Conservation (phyloP, 2,113 vertebrate species). For the Varanus salvator region DNA sequence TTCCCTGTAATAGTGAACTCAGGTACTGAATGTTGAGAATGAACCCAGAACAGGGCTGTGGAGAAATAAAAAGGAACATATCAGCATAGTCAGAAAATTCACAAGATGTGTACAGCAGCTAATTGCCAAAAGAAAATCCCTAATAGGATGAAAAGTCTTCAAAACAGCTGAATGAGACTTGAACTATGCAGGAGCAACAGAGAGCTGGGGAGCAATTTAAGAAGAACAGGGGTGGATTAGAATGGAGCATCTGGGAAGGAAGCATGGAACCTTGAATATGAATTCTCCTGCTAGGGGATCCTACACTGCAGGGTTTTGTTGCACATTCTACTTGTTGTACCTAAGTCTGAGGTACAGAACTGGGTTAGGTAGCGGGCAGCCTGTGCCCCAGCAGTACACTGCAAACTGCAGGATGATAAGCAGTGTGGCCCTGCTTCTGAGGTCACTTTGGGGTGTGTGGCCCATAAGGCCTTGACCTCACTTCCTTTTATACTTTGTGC, state of each 20-base stretch:
- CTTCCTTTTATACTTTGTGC: too few relatives aligned
- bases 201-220: neutral
- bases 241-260: too few relatives aligned
- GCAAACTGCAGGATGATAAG: too few relatives aligned
- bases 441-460: too few relatives aligned
- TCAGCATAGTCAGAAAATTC: neutral
- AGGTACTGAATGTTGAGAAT: neutral
- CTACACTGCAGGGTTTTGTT: neutral
- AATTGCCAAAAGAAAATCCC: neutral
- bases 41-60: neutral
- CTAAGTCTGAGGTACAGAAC: neutral
- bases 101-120: neutral
- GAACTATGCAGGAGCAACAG: neutral
- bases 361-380: too few relatives aligned
- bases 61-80: too few relatives aligned
- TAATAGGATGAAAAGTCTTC: too few relatives aligned
- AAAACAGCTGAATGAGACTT: neutral
- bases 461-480: too few relatives aligned
- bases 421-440: too few relatives aligned
- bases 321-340: neutral
- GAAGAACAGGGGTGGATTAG: neutral
- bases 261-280: neutral
- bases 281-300: neutral
- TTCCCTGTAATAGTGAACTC: neutral
- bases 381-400: too few relatives aligned